Percentiles rank a stretch among this genome's conserved stretches.
phyloP scores from a whole-genome alignment of 2,797 vertebrate species.

The Sebastes vulpes region DNA sequence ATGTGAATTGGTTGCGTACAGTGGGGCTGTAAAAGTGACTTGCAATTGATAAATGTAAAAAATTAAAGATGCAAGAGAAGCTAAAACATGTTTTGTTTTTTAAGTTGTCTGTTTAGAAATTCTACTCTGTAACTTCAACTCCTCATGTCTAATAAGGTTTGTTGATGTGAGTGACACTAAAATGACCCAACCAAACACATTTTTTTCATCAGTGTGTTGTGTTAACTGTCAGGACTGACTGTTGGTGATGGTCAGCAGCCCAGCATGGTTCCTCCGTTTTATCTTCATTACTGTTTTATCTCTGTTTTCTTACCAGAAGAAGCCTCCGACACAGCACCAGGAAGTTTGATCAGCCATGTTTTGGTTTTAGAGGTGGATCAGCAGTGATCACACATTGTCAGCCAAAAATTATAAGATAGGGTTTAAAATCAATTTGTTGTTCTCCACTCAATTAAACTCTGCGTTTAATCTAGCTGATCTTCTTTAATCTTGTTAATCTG shows the following conservation, averaged over 20 bases:
- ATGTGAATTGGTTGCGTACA: no score
- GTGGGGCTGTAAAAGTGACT: not conserved
- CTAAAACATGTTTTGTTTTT: not conserved
- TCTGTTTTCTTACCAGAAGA: conserved; percentile 39
- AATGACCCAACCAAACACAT: conserved; percentile 1
- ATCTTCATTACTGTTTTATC: conserved; percentile 59
- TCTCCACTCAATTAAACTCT: conserved; percentile 28
- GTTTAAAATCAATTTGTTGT: conserved; percentile 56
- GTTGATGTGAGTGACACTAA: conserved; percentile 13
- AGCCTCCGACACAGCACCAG: conserved; percentile 39
- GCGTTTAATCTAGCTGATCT: conserved; percentile 41
- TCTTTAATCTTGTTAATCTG: conserved; percentile 60
- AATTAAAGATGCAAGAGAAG: not conserved
- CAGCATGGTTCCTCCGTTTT: conserved; percentile 45
- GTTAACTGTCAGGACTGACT: conserved; percentile 31
- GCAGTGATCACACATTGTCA: conserved; percentile 23
- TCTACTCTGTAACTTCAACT: not conserved
- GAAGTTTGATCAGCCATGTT: conserved; percentile 41
- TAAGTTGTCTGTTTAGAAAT: not conserved
- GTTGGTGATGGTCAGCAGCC: conserved; percentile 47
- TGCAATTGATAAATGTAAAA: not conserved
- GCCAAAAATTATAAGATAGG: conserved; percentile 27
- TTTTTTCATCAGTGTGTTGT: conserved; percentile 33
- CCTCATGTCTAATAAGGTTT: not conserved
- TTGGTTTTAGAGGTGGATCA: conserved; percentile 39